A percentile compares a stretch with the other conserved stretches of the same genome.
phyloP scores from a whole-genome alignment of 2,797 vertebrate genomes.

The Benthosema pterotum region DNA sequence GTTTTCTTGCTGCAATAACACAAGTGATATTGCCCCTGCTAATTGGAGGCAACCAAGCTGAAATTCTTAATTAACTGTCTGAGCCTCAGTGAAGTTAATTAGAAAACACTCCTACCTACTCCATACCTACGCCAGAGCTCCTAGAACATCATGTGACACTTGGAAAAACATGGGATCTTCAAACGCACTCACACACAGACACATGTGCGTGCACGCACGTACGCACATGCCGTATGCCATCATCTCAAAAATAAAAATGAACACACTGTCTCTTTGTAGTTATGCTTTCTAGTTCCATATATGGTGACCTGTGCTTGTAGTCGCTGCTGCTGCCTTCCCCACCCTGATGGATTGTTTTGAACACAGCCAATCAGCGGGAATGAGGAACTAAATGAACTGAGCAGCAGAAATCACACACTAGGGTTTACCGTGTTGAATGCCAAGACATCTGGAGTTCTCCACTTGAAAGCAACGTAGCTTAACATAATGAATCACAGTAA shows the following conservation, averaged over 20 bases:
- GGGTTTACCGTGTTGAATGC: slow-evolving; percentile 36
- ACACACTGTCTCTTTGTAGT: slow-evolving; percentile 10
- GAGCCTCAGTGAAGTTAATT: slow-evolving; percentile 85
- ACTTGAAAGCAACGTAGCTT: slow-evolving; percentile 46
- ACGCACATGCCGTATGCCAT: slow-evolving; percentile 16
- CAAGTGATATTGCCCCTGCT: slow-evolving; percentile 74
- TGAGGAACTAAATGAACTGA: slow-evolving; percentile 50
- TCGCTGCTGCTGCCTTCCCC: slow-evolving; percentile 4
- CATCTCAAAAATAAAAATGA: slow-evolving; percentile 25
- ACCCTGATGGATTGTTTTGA: slow-evolving; percentile 52
- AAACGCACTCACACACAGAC: slow-evolving; percentile 6
- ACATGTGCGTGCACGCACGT: background rate
- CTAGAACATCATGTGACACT: slow-evolving; percentile 64
- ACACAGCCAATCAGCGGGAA: slow-evolving; percentile 55
- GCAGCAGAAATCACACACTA: slow-evolving; percentile 50
- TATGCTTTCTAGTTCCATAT: slow-evolving; percentile 19
- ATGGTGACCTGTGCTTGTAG: slow-evolving; percentile 17
- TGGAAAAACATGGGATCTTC: slow-evolving; percentile 53
- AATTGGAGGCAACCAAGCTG: slow-evolving; percentile 86
- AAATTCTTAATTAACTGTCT: slow-evolving; percentile 89
- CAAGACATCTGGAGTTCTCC: slow-evolving; percentile 53
- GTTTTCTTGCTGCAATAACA: slow-evolving; percentile 71
- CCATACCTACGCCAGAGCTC: slow-evolving; percentile 77
- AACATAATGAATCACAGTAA: slow-evolving; percentile 39
- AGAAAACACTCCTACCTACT: slow-evolving; percentile 82